Evolutionary conservation across 2,888 invertebrate species (phyloP).

Genomic region (Cryptocephalus primarius): DNA sequence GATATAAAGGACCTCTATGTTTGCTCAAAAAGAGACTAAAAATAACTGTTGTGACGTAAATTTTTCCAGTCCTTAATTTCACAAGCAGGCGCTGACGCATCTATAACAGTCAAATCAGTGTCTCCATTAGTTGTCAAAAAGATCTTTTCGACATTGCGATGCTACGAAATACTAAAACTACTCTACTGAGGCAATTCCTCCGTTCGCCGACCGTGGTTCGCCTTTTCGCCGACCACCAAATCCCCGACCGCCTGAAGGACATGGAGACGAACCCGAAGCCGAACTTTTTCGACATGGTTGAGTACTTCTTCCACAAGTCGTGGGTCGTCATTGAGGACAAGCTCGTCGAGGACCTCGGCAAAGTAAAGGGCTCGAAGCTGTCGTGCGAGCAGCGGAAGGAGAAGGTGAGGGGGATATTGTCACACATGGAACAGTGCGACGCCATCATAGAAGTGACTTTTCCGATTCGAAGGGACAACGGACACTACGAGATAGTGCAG

Average conservation of each 20-base stretch:
- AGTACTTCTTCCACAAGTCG: conserved; percentile 95
- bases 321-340: conserved; percentile 81
- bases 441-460: conserved; percentile 82
- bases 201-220: too few species aligned
- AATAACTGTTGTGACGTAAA: too few species aligned
- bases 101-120: too few species aligned
- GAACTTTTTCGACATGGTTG: conserved; percentile 83
- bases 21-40: too few species aligned
- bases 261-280: conserved; percentile 70
- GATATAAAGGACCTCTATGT: too few species aligned
- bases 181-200: too few species aligned
- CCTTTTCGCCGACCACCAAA: conserved; percentile 39
- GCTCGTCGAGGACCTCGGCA: conserved; percentile 61
- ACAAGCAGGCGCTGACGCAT: too few species aligned
- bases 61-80: too few species aligned
- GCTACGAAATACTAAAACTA: too few species aligned
- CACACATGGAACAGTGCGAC: conserved; percentile 94
- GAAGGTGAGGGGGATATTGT: conserved; percentile 87
- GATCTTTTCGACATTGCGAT: too few species aligned
- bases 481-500: conserved; percentile 93
- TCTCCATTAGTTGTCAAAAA: too few species aligned
- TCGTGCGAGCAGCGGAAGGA: conserved; percentile 78
- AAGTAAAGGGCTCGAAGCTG: conserved; percentile 56
- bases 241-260: conserved; percentile 73
- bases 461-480: conserved; percentile 89